These are phyloP conservation scores for Cataglyphis altisquamis DNA, from an alignment of 2,888 invertebrate genomes.

Conservation along the genomic window DNA sequence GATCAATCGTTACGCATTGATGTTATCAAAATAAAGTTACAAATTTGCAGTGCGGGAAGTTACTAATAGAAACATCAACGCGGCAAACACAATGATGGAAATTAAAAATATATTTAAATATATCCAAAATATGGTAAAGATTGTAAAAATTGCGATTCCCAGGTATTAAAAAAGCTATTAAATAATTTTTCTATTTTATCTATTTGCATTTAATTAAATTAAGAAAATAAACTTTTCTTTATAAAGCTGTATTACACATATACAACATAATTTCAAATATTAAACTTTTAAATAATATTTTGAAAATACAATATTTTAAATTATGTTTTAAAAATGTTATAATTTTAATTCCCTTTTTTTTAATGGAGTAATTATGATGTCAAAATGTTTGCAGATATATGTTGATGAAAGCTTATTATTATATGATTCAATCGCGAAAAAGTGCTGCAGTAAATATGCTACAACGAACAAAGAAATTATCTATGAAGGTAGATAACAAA, in stretches of 20 bases:
- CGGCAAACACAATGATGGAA: conserved; percentile 61
- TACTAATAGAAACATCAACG: conserved; percentile 75
- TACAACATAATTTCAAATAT: no score
- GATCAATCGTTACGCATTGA: conserved; percentile 8
- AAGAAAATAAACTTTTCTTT: background rate
- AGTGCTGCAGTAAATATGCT: conserved; percentile 84
- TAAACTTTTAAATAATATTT: background rate
- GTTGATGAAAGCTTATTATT: conserved; percentile 87
- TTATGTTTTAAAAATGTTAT: background rate
- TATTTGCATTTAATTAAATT: background rate
- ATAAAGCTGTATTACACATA: no score
- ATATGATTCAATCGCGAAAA: conserved; percentile 86
- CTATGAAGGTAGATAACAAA: conserved; percentile 85
- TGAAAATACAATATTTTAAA: background rate
- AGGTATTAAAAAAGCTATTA: conserved; percentile 67
- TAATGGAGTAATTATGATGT: background rate
- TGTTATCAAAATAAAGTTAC: background rate
- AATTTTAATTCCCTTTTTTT: background rate
- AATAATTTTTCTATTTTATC: background rate
- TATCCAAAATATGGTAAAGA: conserved; percentile 40
- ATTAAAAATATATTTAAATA: conserved; percentile 64
- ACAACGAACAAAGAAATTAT: conserved; percentile 84
- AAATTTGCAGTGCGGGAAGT: conserved; percentile 78
- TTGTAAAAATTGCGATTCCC: conserved; percentile 63
- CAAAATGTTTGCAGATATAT: conserved; percentile 40